A percentile compares a stretch with the other conserved stretches of the same genome.
phyloP scores from a whole-genome alignment of 2,888 invertebrate species.

The Cepaea hortensis region DNA sequence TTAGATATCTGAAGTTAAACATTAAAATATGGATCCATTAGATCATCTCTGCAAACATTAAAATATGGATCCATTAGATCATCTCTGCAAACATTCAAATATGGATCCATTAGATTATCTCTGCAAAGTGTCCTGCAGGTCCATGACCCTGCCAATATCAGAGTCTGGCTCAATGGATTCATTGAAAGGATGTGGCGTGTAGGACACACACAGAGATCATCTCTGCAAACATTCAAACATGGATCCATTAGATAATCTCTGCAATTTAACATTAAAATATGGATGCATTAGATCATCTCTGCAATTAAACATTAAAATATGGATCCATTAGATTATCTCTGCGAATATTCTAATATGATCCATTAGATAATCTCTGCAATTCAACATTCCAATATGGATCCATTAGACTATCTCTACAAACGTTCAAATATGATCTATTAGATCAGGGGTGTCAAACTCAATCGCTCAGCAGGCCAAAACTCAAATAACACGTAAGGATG shows the following conservation, averaged over 20 bases:
- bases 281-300: background rate
- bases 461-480: too few species aligned
- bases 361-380: background rate
- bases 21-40: background rate
- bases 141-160: slow-evolving; percentile 79
- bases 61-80: slow-evolving; percentile 82
- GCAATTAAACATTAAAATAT: too few species aligned
- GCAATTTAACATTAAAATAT: background rate
- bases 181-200: slow-evolving; percentile 72
- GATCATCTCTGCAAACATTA: slow-evolving; percentile 77
- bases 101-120: background rate
- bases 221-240: slow-evolving; percentile 70
- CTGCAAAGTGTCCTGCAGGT: slow-evolving; percentile 77
- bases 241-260: background rate
- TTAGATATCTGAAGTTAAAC: background rate
- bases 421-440: background rate
- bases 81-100: slow-evolving; percentile 72
- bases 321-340: too few species aligned
- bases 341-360: too few species aligned
- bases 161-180: slow-evolving; percentile 81
- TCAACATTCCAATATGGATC: background rate
- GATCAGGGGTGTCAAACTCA: too few species aligned
- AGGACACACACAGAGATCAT: slow-evolving; percentile 74
- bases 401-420: background rate
- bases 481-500: too few species aligned